Evolutionary conservation across 2,113 vertebrate species (phyloP).

Genomic region (Hypocryptadius cinnamomeus): DNA sequence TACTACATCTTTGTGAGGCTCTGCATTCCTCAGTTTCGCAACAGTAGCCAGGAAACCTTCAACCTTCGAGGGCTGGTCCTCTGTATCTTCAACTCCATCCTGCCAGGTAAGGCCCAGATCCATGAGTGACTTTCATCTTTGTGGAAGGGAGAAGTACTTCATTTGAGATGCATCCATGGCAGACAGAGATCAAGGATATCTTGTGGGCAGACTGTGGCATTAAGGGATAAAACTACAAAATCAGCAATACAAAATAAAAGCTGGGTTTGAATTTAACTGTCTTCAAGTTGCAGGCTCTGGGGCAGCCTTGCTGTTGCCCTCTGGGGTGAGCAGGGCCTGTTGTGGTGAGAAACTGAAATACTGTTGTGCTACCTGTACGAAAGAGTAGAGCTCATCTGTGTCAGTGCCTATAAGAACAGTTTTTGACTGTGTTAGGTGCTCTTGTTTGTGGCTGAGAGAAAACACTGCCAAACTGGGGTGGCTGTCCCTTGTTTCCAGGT

Average conservation of each 20-base stretch:
- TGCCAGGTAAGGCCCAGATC: constrained; percentile 77
- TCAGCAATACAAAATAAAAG: neutral
- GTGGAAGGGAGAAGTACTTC: neutral
- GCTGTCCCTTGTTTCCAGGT: constrained; percentile 51
- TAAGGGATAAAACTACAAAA: neutral
- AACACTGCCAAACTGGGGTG: neutral
- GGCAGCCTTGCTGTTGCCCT: neutral
- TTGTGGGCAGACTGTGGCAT: neutral
- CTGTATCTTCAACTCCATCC: constrained; percentile 92
- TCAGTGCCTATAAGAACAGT: neutral
- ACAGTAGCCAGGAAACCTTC: constrained; percentile 83
- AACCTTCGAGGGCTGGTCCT: constrained; percentile 86
- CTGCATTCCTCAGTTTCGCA: constrained; percentile 86
- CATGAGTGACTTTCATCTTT: neutral
- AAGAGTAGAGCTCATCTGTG: neutral
- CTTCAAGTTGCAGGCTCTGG: neutral
- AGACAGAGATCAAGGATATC: neutral
- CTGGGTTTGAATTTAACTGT: neutral
- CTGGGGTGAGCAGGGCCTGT: neutral
- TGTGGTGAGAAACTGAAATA: neutral
- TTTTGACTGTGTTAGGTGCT: neutral
- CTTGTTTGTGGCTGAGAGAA: neutral
- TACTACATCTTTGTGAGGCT: constrained; percentile 93
- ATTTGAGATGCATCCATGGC: neutral
- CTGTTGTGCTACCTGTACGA: neutral